Conservation (phyloP, 2,797 vertebrate genomes). For the Rachycentron canadum region DNA sequence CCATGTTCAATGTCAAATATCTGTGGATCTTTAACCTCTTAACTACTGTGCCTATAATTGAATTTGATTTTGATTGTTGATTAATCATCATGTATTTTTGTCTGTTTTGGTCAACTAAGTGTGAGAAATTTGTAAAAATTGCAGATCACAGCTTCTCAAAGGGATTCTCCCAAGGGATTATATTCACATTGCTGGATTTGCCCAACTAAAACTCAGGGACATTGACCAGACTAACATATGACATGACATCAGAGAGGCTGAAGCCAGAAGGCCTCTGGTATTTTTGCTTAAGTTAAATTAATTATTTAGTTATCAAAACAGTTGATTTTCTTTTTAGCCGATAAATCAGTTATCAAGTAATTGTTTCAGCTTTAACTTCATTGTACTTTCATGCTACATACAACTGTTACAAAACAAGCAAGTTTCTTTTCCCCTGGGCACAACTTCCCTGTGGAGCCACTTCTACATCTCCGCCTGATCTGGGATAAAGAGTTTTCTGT, state of each 20-base stretch:
- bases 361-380: neutral
- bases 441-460: conserved; percentile 35
- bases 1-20: neutral
- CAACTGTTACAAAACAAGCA: neutral
- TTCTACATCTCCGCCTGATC: conserved; percentile 29
- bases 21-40: neutral
- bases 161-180: neutral
- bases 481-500: conserved; percentile 75
- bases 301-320: neutral
- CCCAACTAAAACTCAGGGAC: neutral
- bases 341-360: neutral
- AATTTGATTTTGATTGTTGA: neutral
- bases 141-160: neutral
- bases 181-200: neutral
- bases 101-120: neutral
- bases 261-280: neutral
- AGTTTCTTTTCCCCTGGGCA: neutral
- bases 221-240: neutral
- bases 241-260: neutral
- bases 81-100: neutral
- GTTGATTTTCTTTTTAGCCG: neutral
- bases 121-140: neutral
- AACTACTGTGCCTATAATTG: neutral
- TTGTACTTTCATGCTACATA: neutral
- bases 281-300: neutral